Percentiles rank a stretch among this genome's conserved stretches.
These are phyloP conservation scores for Drosophila phalerata DNA, from an alignment of 2,888 invertebrate species.

Conservation along the genomic window DNA sequence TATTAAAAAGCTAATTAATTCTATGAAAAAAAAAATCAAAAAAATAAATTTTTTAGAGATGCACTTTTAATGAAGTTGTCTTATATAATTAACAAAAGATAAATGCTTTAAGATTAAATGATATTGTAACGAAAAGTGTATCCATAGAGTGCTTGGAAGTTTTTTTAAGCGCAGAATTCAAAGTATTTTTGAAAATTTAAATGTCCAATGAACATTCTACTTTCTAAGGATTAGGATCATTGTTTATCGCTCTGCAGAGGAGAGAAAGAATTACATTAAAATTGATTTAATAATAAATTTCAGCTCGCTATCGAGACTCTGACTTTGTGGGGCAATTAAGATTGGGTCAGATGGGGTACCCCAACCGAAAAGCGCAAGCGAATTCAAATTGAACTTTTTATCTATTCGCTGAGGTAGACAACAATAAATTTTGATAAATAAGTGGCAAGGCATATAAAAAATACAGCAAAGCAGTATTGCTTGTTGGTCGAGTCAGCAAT, in stretches of 20 bases:
- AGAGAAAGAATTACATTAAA: constrained; percentile 10
- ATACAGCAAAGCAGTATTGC: constrained; percentile 35
- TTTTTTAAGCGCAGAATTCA: background rate
- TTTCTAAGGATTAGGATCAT: constrained; percentile 2
- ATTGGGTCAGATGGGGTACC: constrained; percentile 40
- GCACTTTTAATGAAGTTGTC: too few species aligned
- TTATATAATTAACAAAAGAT: too few species aligned
- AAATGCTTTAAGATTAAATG: too few species aligned
- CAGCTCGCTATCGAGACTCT: constrained; percentile 10
- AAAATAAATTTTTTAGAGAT: too few species aligned
- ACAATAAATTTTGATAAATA: constrained; percentile 78
- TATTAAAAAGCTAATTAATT: too few species aligned
- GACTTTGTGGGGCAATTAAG: constrained; percentile 69
- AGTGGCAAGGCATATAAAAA: constrained; percentile 36
- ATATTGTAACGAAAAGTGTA: too few species aligned
- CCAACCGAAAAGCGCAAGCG: constrained; percentile 32
- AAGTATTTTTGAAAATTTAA: constrained; percentile 8
- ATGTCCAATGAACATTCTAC: background rate
- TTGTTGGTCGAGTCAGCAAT: constrained; percentile 73
- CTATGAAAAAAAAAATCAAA: too few species aligned
- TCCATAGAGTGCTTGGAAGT: background rate
- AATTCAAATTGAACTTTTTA: constrained; percentile 80
- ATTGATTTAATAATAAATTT: constrained; percentile 43
- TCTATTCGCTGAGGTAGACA: constrained; percentile 73
- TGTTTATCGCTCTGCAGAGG: constrained; percentile 23